Base-by-base conservation (phyloP, 1,140 invertebrate genomes). In the Orchesella cincta region DNA sequence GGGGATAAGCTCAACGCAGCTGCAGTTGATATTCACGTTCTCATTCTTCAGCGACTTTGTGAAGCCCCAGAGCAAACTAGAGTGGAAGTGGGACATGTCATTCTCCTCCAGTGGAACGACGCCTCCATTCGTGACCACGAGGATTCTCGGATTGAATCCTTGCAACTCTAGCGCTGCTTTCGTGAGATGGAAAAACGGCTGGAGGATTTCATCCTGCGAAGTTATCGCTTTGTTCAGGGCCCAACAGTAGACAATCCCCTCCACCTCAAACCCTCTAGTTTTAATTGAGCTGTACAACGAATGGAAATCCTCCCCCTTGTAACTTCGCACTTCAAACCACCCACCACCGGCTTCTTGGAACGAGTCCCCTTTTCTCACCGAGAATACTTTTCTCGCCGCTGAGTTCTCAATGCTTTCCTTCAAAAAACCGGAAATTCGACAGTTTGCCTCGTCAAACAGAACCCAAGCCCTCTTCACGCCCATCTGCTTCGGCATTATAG, bases 11-110 rank as follows among this genome's bases (percentile, higher is more conserved):
- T 67, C 62, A 2, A 67, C 14, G 62, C 62, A 67, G 2, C 31
- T 29, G 12, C 26, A 3, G 14, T 8, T 26, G 8, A 67, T 12
- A 26, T 67, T 29, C 26, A 29, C 5, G 1, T 5, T 67, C 29
- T 67, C 62, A 31, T 67, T 67, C 33, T 33, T 67, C 3, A 67
- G n/a, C 26, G 8, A 67, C 31, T 23, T 67, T 29, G 62, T 67
- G 62, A 67, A 29, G 8, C 62, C 62, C 62, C 29, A n/a, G 12
- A 67, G 1, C 5, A 29, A 31, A 33, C 62, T 67, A 12, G 62
- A 29, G 62, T 67, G 31, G 23, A 31, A 31, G 33, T 67, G 3
- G 3, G 12, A 1, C 1, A 67, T 8, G 62, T 29, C 28, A n/a
- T n/a, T 31, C 8, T 67, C 62, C 31, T 67, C 28, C 26, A 29